Percentiles rank a stretch among this genome's conserved stretches.
Conservation (phyloP, 2,888 invertebrate genomes). For the Lasioglossum marginatum region DNA sequence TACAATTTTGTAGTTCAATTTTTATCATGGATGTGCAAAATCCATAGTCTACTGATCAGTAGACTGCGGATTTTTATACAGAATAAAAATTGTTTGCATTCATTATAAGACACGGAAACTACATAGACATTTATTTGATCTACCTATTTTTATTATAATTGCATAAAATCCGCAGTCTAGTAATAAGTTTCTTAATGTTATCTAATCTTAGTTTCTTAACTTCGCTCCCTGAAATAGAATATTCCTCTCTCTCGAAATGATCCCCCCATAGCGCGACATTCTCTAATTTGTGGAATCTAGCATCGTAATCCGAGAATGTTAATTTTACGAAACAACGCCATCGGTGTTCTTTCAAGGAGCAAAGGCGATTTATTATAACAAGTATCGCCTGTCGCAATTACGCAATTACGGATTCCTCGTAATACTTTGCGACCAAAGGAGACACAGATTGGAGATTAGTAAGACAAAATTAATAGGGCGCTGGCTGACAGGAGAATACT, state of each 20-base stretch:
- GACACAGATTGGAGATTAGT: slow-evolving; percentile 82
- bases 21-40: not conserved
- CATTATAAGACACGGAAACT: too few species aligned
- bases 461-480: slow-evolving; percentile 80
- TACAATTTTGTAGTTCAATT: not conserved
- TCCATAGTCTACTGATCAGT: not conserved
- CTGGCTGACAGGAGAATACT: slow-evolving; percentile 73
- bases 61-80: too few species aligned
- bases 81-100: too few species aligned
- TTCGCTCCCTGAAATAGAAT: not conserved
- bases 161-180: too few species aligned
- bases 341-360: slow-evolving; percentile 19
- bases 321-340: not conserved
- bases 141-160: too few species aligned
- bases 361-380: slow-evolving; percentile 65
- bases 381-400: slow-evolving; percentile 57
- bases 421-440: slow-evolving; percentile 76
- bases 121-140: too few species aligned
- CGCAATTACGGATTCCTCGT: slow-evolving; percentile 60
- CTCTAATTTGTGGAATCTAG: not conserved
- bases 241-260: not conserved
- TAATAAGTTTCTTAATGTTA: too few species aligned
- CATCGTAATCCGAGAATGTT: slow-evolving; percentile 4
- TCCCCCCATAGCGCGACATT: not conserved
- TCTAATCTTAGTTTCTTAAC: not conserved